Conservation (phyloP, 2,797 vertebrate genomes). For the Fistularia tabacaria region DNA sequence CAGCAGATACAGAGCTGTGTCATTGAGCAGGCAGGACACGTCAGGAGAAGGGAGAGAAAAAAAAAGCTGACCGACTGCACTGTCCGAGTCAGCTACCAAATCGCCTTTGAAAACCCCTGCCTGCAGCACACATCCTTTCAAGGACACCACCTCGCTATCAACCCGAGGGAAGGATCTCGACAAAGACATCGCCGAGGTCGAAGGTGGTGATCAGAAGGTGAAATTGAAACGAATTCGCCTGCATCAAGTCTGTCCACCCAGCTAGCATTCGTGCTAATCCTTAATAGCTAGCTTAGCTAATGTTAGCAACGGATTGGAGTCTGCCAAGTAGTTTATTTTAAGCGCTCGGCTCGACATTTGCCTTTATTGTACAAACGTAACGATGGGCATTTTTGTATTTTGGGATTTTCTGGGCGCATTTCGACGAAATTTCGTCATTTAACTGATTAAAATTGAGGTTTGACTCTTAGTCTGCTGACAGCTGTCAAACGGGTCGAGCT, state of each 20-base stretch:
- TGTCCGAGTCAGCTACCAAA: constrained; percentile 63
- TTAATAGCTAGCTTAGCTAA: constrained; percentile 59
- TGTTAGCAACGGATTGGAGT: constrained; percentile 51
- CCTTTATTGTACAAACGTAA: neutral
- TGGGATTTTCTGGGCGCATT: neutral
- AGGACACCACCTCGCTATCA: constrained; percentile 60
- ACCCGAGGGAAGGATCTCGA: constrained; percentile 58
- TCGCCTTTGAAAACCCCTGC: constrained; percentile 42
- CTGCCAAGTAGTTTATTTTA: constrained; percentile 36
- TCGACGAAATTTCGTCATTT: neutral
- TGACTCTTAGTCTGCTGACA: constrained; percentile 54
- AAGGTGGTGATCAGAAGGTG: constrained; percentile 76
- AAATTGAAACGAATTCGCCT: constrained; percentile 47
- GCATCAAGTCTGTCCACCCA: constrained; percentile 42
- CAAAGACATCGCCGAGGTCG: constrained; percentile 71
- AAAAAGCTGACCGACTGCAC: constrained; percentile 69
- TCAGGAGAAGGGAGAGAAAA: constrained; percentile 73
- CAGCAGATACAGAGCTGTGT: constrained; percentile 76
- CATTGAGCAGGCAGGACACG: constrained; percentile 85
- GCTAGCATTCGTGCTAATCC: constrained; percentile 64
- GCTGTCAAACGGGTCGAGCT: constrained; percentile 61
- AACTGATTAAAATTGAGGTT: constrained; percentile 10
- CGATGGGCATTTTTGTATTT: too few relatives aligned
- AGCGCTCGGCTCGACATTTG: constrained; percentile 4
- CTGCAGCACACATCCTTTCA: constrained; percentile 38